Conservation (phyloP, 2,797 vertebrate species). For the Mormyrus proboscirostris region DNA sequence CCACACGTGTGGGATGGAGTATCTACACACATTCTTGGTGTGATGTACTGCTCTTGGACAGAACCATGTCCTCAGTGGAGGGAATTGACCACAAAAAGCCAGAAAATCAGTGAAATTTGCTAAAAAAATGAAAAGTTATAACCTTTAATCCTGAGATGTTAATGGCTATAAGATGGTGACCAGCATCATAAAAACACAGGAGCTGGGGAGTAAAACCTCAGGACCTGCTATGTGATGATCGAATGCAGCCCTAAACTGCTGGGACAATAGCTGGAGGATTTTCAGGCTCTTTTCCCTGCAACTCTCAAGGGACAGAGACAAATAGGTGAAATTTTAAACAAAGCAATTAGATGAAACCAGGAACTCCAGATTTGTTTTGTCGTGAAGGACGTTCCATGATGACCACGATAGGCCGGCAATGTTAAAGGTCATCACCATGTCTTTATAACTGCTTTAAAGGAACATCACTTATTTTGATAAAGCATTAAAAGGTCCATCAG, state of each 20-base stretch:
- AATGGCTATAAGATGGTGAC: not conserved
- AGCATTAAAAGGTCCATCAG: not conserved
- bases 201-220: not conserved
- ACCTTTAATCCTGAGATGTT: not conserved
- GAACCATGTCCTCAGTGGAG: not conserved
- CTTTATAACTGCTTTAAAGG: not conserved
- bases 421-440: not conserved
- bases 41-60: not conserved
- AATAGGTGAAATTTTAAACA: not conserved
- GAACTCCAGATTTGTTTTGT: not conserved
- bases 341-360: not conserved
- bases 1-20: not conserved
- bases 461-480: not conserved
- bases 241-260: not conserved
- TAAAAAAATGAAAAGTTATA: not conserved
- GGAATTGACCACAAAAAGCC: not conserved
- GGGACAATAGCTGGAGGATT: not conserved
- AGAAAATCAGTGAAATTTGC: not conserved
- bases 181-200: not conserved
- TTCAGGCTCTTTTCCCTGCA: not conserved
- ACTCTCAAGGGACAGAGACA: not conserved
- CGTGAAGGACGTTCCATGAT: not conserved
- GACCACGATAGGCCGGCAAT: not conserved
- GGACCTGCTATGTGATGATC: not conserved
- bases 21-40: not conserved